Evolutionary conservation across 2,797 vertebrate genomes (phyloP), one percentile per base, ranked within the genome.

Genomic region (Crossoptilon crossoptilon): DNA sequence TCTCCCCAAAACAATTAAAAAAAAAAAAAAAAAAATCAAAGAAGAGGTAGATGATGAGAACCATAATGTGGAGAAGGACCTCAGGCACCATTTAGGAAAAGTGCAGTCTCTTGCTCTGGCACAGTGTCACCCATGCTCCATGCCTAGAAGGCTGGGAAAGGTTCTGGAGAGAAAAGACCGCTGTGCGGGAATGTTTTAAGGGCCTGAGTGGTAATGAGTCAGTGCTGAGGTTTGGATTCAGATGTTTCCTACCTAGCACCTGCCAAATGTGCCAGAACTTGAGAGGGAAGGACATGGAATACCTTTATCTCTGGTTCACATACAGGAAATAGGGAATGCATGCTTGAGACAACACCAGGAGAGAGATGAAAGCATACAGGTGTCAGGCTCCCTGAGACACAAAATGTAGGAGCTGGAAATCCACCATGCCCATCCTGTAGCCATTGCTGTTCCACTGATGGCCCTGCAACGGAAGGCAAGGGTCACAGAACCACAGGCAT

Each of bases 61-160:
- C 16, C 0, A 59, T 63, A 78, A 68, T 27, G 66, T 0, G 1
- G 35, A 84, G n/a, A 78, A 92, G 60, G 84, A 95, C 91, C 81
- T 87, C 77, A 90, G 91, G 84, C 91, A 89, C 33, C 58, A 58
- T 68, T 85, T 71, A 71, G 84, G 69, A 94, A 95, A 82, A 51
- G 68, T 33, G 67, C 51, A 79, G 19, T 23, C 48, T 76, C 81
- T 93, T 87, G 43, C 62, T 85, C 75, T 0, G 5, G 94, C 91
- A 63, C n/a, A 48, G 68, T 81, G 74, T 64, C 81, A 53, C 67
- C 41, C 51, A 19, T 44, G 29, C 68, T 81, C 18, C 44, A 33
- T 87, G 81, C 84, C 91, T 64, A 67, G 84, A 84, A 95, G 87
- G 64, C 81, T 94, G 88, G 71, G 77, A 95, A 88, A 91, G 64